phyloP scores from a whole-genome alignment of 2,888 invertebrate genomes.

The Teleogryllus oceanicus region DNA sequence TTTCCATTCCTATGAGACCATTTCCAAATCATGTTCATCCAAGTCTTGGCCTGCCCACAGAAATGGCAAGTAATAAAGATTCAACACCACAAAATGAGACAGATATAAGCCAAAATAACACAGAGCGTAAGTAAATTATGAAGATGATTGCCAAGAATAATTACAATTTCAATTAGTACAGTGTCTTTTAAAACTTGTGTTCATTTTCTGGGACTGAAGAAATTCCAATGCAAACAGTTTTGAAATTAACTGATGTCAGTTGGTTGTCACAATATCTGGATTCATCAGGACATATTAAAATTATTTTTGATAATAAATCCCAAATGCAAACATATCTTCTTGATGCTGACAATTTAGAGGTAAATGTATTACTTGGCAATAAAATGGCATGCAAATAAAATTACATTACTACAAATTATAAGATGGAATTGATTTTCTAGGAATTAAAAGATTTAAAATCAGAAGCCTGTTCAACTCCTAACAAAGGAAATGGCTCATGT shows the following conservation, averaged over 20 bases:
- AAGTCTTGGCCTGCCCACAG: neutral
- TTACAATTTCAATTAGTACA: too few species aligned
- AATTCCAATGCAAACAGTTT: neutral
- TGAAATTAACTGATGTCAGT: too few species aligned
- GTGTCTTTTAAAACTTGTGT: neutral
- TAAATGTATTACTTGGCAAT: neutral
- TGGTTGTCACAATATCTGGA: too few species aligned
- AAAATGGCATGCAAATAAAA: neutral
- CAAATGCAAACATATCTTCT: too few species aligned
- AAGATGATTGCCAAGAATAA: too few species aligned
- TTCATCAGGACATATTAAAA: too few species aligned
- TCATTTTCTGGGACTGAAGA: neutral
- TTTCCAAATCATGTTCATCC: neutral
- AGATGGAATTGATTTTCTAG: neutral
- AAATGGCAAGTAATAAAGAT: neutral
- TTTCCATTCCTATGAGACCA: neutral
- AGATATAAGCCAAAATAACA: neutral
- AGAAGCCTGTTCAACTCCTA: constrained; percentile 32
- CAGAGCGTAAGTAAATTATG: too few species aligned
- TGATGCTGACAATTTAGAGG: neutral
- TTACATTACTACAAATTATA: neutral
- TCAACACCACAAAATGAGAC: neutral
- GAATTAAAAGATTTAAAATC: neutral
- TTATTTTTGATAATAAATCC: too few species aligned
- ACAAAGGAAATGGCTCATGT: constrained; percentile 30